Conservation (phyloP, 1,140 invertebrate species). For the Kradibia gibbosae region DNA sequence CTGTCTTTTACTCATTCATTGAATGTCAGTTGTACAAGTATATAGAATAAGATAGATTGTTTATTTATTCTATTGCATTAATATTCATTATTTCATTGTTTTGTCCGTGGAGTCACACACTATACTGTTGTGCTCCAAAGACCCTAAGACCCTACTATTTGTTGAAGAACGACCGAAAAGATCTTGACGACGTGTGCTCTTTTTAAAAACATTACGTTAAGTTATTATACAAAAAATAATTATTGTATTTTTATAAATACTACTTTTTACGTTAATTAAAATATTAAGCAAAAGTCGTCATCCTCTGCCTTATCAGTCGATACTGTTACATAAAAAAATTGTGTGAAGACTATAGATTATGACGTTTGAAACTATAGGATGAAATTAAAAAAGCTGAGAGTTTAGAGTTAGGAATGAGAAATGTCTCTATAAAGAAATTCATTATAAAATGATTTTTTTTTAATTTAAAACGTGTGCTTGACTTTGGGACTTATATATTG, state of each 20-base stretch:
- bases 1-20: slow-evolving; percentile 47
- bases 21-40: slow-evolving; percentile 30
- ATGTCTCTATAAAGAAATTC: neutral
- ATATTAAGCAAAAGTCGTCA: slow-evolving; percentile 9
- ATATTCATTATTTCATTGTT: slow-evolving; percentile 26
- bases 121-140: slow-evolving; percentile 38
- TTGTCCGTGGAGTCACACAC: slow-evolving; percentile 40
- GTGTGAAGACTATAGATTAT: slow-evolving; percentile 14
- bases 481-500: slow-evolving; percentile 28
- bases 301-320: neutral
- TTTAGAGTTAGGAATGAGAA: neutral
- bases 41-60: slow-evolving; percentile 46
- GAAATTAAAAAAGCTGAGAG: neutral
- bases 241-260: neutral
- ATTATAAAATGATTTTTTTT: neutral
- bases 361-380: neutral
- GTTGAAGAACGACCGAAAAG: neutral
- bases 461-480: slow-evolving; percentile 1
- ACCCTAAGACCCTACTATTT: slow-evolving; percentile 43
- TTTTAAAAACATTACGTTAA: neutral
- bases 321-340: slow-evolving; percentile 21
- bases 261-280: neutral
- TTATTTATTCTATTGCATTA: slow-evolving; percentile 37
- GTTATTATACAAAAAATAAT: neutral
- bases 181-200: slow-evolving; percentile 17